Base-by-base conservation (phyloP, 2,797 vertebrate genomes). In the Myoxocephalus aenaeus region DNA sequence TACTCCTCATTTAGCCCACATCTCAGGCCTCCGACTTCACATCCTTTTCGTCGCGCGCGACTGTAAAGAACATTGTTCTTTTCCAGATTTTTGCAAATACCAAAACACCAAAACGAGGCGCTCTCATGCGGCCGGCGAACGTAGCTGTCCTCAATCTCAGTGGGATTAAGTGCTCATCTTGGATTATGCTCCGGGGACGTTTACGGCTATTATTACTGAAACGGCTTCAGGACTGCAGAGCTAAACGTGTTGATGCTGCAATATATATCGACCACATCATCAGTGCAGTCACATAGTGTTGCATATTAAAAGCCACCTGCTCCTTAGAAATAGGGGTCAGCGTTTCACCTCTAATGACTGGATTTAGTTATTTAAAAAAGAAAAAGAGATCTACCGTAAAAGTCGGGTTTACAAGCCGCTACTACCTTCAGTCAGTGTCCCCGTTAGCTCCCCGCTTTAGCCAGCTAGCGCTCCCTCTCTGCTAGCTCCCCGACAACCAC, bases 141-240 rank as follows among this genome's bases (percentile, higher is more conserved):
- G 53, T 18, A 22, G 27, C 57, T 53, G 73, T 70, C 77, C 77
- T 68, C 78, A 74, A 73, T 79, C 70, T 80, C 57, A 72, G 36
- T 1, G 54, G 80, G 86, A 89, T 86, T 82, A 83, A 75, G 76
- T 75, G 70, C 79, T 91, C 81, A 73, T 72, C 14, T 71, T 79
- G 85, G 85, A 83, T 87, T 82, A 86, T 75, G 67, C n/a, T 27
- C 36, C 77, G 71, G 0, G 20, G 57, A 80, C 72, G 63, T 87
- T 82, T 77, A 65, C 42, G 81, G 67, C 40, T 50, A n/a, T 72
- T 57, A 54, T 54, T 7, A 20, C 25, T 58, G 73, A 75, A 77
- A 70, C 51, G 51, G 58, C 11, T 1, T 58, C 38, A 65, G 40
- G 5, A 14, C 14, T 1, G 50, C 50, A 59, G 50, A 32, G 17